Conservation (phyloP, 1,140 invertebrate species). For the Drosophila truncata region DNA sequence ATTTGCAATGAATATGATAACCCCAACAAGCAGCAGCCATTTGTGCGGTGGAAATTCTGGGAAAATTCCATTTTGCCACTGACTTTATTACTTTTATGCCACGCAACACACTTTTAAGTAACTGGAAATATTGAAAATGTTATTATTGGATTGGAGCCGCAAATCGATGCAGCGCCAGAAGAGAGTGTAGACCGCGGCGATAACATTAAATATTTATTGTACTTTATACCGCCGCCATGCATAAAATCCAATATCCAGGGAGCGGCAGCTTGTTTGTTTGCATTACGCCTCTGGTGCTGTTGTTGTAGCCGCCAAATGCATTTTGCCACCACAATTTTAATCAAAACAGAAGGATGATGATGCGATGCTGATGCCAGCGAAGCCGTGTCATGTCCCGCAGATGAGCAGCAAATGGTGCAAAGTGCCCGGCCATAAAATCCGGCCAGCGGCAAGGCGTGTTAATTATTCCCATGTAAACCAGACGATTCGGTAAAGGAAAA, state of each 20-base stretch:
- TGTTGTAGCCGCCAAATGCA: slow-evolving; percentile 39
- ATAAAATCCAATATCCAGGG: slow-evolving; percentile 51
- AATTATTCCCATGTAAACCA: slow-evolving; percentile 66
- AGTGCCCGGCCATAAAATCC: slow-evolving; percentile 59
- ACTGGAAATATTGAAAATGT: slow-evolving; percentile 54
- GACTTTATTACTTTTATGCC: slow-evolving; percentile 40
- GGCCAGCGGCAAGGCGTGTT: slow-evolving; percentile 38
- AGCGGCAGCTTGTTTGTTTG: slow-evolving; percentile 54
- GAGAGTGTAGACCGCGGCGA: slow-evolving; percentile 1
- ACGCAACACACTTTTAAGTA: slow-evolving; percentile 50
- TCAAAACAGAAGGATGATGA: slow-evolving; percentile 27
- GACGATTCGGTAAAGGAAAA: slow-evolving; percentile 26
- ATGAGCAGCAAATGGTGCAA: slow-evolving; percentile 41
- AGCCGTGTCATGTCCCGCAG: slow-evolving; percentile 33
- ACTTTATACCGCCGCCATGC: slow-evolving; percentile 38
- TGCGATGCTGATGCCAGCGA: slow-evolving; percentile 24
- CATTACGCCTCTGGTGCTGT: slow-evolving; percentile 10
- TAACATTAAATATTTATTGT: slow-evolving; percentile 60
- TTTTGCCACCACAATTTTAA: slow-evolving; percentile 55
- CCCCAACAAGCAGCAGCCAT: slow-evolving; percentile 33
- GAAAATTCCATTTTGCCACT: slow-evolving; percentile 16
- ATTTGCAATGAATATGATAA: slow-evolving; percentile 77
- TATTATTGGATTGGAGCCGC: slow-evolving; percentile 49
- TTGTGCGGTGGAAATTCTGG: slow-evolving; percentile 15
- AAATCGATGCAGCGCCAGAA: slow-evolving; percentile 30